Evolutionary conservation across 2,888 invertebrate genomes (phyloP), one percentile per base, ranked within the genome.

Genomic region (Drosophila pseudotakahashii): DNA sequence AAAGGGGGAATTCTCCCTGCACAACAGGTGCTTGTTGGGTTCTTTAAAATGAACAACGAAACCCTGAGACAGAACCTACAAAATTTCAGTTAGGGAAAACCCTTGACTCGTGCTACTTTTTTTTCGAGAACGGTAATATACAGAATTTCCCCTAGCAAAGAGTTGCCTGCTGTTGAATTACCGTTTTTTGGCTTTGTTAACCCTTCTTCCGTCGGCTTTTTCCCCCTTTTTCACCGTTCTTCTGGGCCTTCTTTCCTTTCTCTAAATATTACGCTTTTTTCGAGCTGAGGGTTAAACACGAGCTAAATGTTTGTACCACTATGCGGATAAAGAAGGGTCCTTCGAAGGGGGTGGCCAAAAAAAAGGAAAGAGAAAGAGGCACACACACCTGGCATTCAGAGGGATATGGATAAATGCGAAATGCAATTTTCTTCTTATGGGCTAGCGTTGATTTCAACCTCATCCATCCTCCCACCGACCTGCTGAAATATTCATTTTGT

Each of bases 401-500:
- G 0, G 30, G 3, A n/a, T 61, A 51, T 58, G 70, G 74, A 76
- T 87, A 81, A 76, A 77, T 75, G 77, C 69, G 71, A 84, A 85
- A 82, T 88, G 82, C 83, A 82, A 85, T 83, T 88, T 88, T 82
- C 66, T 57, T 75, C 78, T 79, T 76, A 77, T 85, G 80, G 80
- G 71, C 53, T 19, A 59, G 86, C 86, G 78, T 77, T 83, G 88
- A 88, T 88, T 83, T 88, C 52, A 79, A 73, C 75, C 30, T 6
- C 48, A 14, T 32, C 14, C 55, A 26, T 30, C 39, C 32, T 37
- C 13, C 32, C 26, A n/a, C 37, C 23, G 37, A 53, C 71, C 64
- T 77, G 82, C 71, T 82, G 82, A 82, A 82, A 82, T 85, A 82
- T 82, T 82, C 88, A 82, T 82, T 79, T 81, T 88, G 82, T 81